phyloP scores from a whole-genome alignment of 2,113 vertebrate genomes.

The Anoplopoma fimbria region DNA sequence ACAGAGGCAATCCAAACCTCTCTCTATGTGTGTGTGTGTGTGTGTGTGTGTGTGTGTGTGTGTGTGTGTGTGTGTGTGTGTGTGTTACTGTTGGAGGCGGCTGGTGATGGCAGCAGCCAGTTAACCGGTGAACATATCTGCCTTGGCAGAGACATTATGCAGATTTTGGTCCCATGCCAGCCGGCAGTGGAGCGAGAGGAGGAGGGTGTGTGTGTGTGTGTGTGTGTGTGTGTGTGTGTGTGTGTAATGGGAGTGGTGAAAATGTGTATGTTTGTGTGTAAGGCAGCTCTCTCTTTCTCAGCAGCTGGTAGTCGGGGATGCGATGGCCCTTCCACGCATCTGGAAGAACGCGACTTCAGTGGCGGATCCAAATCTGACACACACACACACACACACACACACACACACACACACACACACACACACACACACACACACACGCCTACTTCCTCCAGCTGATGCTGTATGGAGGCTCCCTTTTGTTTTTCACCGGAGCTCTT shows the following conservation, averaged over 20 bases:
- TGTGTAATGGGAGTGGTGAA: background rate
- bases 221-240: constrained; percentile 15
- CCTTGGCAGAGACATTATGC: constrained; percentile 68
- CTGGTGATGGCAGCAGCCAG: constrained; percentile 57
- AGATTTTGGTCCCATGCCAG: constrained; percentile 63
- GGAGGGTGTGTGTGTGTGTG: background rate
- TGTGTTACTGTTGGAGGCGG: constrained; percentile 25
- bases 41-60: constrained; percentile 9
- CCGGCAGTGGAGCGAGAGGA: constrained; percentile 28
- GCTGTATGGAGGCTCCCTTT: background rate
- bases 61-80: constrained; percentile 38
- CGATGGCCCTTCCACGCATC: constrained; percentile 48
- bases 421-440: background rate
- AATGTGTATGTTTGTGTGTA: background rate
- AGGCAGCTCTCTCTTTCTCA: constrained; percentile 36
- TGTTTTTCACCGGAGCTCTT: too few species aligned
- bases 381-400: background rate
- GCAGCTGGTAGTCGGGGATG: constrained; percentile 58
- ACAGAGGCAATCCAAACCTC: constrained; percentile 5
- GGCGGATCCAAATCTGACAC: constrained; percentile 41
- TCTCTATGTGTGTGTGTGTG: background rate
- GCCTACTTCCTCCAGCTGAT: constrained; percentile 31
- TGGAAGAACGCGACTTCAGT: constrained; percentile 56
- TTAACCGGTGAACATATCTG: constrained; percentile 71
- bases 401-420: constrained; percentile 15